A percentile compares a stretch with the other conserved stretches of the same genome.
phyloP scores from a whole-genome alignment of 1,140 invertebrate genomes.

The Melanaphis sacchari region DNA sequence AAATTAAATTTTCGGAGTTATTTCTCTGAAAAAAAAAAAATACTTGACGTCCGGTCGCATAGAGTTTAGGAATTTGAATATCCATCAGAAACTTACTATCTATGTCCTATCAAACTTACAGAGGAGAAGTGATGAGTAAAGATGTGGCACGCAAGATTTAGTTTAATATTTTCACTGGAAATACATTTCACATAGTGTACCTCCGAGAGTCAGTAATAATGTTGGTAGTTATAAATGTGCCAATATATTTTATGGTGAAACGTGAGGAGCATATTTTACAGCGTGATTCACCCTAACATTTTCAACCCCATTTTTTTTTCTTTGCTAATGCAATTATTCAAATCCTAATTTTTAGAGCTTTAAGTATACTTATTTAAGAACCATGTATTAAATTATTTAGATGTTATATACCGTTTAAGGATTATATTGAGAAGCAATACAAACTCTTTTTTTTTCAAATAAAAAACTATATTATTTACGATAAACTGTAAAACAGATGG shows the following conservation, averaged over 20 bases:
- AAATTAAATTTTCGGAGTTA: neutral
- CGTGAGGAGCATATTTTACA: neutral
- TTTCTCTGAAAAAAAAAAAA: neutral
- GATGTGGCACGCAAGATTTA: neutral
- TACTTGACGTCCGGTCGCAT: neutral
- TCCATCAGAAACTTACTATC: neutral
- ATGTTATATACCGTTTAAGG: too few species aligned
- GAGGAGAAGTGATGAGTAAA: neutral
- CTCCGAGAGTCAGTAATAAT: neutral
- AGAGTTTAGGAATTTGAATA: neutral
- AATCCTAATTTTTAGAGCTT: too few species aligned
- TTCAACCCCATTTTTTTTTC: too few species aligned
- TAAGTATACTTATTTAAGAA: too few species aligned
- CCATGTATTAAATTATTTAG: too few species aligned
- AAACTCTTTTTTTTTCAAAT: too few species aligned
- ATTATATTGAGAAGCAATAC: too few species aligned
- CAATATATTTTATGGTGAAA: neutral
- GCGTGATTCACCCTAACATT: neutral
- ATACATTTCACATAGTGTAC: neutral
- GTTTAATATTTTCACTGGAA: neutral
- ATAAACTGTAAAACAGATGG: too few species aligned
- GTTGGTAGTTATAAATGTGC: neutral
- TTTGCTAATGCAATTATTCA: too few species aligned
- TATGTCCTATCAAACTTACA: neutral
- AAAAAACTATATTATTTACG: too few species aligned